Percentiles rank a stretch among this genome's conserved stretches.
Conservation (phyloP, 2,113 vertebrate genomes). For the Conger conger region DNA sequence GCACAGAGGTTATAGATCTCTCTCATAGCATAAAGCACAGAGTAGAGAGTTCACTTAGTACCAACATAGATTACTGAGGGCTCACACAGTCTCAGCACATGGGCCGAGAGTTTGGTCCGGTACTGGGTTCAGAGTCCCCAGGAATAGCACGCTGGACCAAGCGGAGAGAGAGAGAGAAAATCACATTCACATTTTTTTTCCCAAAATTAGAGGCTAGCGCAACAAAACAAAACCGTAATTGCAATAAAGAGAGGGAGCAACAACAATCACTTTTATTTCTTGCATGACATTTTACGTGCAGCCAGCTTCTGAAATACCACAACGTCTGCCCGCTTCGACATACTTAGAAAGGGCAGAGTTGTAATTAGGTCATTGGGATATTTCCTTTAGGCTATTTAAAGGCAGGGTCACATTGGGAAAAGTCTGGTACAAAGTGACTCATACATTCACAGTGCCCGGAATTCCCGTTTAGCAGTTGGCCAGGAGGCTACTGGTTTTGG, state of each 20-base stretch:
- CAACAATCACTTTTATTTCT: conserved; percentile 47
- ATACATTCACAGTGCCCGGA: conserved; percentile 61
- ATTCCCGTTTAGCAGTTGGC: conserved; percentile 66
- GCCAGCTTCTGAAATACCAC: conserved; percentile 56
- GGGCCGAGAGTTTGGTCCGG: background rate
- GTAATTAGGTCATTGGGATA: conserved; percentile 74
- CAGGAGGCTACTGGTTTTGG: conserved; percentile 61
- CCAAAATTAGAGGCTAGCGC: conserved; percentile 23
- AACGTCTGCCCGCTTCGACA: conserved; percentile 53
- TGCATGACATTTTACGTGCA: conserved; percentile 31
- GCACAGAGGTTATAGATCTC: background rate
- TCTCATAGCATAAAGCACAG: background rate
- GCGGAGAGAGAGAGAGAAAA: background rate
- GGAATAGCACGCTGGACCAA: conserved; percentile 3
- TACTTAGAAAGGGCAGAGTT: conserved; percentile 65
- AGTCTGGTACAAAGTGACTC: conserved; percentile 65
- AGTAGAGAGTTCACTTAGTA: background rate
- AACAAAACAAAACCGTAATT: conserved; percentile 12
- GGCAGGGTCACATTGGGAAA: conserved; percentile 63
- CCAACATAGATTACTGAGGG: background rate
- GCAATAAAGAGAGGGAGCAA: conserved; percentile 34
- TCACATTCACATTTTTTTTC: background rate
- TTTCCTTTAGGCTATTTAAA: conserved; percentile 71
- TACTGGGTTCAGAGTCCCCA: background rate
- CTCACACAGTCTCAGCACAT: background rate